phyloP scores from a whole-genome alignment of 2,797 vertebrate genomes.

The Microcaecilia unicolor region DNA sequence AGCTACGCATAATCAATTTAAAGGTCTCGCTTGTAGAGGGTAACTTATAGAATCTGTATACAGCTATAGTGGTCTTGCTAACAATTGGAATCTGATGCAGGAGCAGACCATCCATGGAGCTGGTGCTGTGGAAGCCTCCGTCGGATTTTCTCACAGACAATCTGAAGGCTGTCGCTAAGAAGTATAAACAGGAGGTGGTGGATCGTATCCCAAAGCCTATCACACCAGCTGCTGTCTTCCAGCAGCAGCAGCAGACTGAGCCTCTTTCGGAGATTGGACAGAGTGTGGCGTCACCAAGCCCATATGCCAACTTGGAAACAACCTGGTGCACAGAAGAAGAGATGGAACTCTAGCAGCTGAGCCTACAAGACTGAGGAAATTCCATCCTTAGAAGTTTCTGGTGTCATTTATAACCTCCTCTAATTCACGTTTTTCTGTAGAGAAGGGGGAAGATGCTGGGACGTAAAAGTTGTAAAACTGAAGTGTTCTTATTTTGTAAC shows the following conservation, averaged over 20 bases:
- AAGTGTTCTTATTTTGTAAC: too few species aligned
- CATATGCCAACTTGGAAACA: slow-evolving; percentile 25
- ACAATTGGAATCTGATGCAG: slow-evolving; percentile 11
- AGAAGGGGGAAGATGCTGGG: too few species aligned
- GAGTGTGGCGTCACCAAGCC: slow-evolving; percentile 30
- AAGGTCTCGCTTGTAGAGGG: too few species aligned
- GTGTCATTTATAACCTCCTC: too few species aligned
- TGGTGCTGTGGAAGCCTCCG: slow-evolving; percentile 66
- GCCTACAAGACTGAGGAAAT: too few species aligned
- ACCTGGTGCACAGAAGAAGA: slow-evolving; percentile 50
- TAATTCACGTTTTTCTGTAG: too few species aligned
- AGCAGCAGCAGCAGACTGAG: slow-evolving; percentile 37
- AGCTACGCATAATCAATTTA: too few species aligned
- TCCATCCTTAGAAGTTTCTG: too few species aligned
- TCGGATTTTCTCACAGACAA: slow-evolving; percentile 58
- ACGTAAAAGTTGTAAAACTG: too few species aligned
- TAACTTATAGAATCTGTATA: too few species aligned
- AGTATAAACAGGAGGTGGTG: slow-evolving; percentile 30
- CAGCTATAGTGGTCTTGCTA: too few species aligned
- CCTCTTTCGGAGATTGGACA: slow-evolving; percentile 30
- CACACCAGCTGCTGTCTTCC: slow-evolving; percentile 28
- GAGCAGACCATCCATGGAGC: slow-evolving; percentile 67
- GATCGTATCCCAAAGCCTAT: slow-evolving; percentile 25
- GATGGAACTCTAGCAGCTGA: slow-evolving; percentile 56
- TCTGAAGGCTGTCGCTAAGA: slow-evolving; percentile 41